Conservation (phyloP, 1,140 invertebrate genomes). For the Ostrea edulis region DNA sequence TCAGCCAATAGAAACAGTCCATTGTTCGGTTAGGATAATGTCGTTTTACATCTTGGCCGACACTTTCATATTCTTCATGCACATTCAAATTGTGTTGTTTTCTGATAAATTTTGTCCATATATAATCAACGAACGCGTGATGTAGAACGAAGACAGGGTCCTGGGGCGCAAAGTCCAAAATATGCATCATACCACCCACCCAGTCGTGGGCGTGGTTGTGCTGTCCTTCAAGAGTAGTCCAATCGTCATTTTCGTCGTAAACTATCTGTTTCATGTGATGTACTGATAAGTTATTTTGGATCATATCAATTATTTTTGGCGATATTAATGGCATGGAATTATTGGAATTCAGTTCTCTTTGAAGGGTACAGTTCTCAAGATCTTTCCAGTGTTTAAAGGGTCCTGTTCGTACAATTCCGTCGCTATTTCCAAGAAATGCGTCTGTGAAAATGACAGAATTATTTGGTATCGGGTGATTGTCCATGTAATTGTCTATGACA, state of each 20-base stretch:
- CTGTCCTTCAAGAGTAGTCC: constrained; percentile 50
- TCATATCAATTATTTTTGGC: background rate
- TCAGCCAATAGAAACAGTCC: constrained; percentile 18
- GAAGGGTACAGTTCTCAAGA: too few relatives aligned
- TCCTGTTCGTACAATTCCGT: too few relatives aligned
- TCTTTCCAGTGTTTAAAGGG: too few relatives aligned
- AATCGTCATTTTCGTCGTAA: constrained; percentile 25
- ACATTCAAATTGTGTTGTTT: constrained; percentile 57
- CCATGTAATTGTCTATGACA: background rate
- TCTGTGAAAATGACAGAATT: too few relatives aligned
- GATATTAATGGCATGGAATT: background rate
- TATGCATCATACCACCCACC: constrained; percentile 60
- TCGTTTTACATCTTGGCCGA: constrained; percentile 37
- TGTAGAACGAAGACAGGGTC: constrained; percentile 67
- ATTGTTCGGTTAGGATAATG: background rate
- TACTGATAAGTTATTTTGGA: background rate
- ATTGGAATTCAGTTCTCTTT: background rate
- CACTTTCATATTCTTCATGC: constrained; percentile 51
- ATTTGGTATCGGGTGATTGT: background rate
- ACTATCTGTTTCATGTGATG: constrained; percentile 23
- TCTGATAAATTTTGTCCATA: constrained; percentile 77
- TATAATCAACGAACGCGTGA: constrained; percentile 76
- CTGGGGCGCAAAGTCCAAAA: constrained; percentile 49
- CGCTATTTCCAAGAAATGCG: too few relatives aligned
- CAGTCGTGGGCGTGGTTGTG: constrained; percentile 57